Percentiles rank a stretch among this genome's conserved stretches.
Conservation (phyloP, 64 coral and sea anemone genomes). For the Actinia equina region DNA sequence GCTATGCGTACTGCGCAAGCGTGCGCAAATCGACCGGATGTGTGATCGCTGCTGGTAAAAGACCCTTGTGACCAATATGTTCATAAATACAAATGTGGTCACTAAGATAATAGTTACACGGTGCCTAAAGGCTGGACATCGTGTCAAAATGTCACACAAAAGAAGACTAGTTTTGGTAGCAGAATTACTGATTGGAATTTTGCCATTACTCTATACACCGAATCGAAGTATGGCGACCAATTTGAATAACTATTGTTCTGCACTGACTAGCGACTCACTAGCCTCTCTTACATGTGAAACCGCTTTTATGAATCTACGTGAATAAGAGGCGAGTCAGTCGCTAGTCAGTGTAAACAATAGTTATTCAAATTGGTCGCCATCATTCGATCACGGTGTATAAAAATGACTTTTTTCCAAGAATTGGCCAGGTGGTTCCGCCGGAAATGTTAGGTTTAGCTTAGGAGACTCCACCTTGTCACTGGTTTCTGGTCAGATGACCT, state of each 20-base stretch:
- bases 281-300: too few relatives aligned
- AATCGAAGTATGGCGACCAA: too few relatives aligned
- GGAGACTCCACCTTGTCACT: not conserved
- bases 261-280: too few relatives aligned
- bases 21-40: not conserved
- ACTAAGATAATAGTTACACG: not conserved
- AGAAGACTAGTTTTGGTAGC: not conserved
- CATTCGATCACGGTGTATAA: too few relatives aligned
- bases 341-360: too few relatives aligned
- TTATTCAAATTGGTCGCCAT: too few relatives aligned
- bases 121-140: not conserved
- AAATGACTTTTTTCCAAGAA: too few relatives aligned
- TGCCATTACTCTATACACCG: too few relatives aligned
- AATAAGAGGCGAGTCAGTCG: too few relatives aligned
- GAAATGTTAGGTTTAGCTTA: not conserved
- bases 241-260: too few relatives aligned
- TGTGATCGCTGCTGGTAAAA: not conserved
- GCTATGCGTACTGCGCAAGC: not conserved
- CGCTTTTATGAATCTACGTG: too few relatives aligned
- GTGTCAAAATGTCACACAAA: not conserved
- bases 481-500: not conserved
- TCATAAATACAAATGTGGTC: constrained; percentile 6
- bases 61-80: not conserved
- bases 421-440: not conserved
- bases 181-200: not conserved